Conservation (phyloP, 37 sponge, comb jelly and placozoan genomes). For the Aphrocallistes beatrix region DNA sequence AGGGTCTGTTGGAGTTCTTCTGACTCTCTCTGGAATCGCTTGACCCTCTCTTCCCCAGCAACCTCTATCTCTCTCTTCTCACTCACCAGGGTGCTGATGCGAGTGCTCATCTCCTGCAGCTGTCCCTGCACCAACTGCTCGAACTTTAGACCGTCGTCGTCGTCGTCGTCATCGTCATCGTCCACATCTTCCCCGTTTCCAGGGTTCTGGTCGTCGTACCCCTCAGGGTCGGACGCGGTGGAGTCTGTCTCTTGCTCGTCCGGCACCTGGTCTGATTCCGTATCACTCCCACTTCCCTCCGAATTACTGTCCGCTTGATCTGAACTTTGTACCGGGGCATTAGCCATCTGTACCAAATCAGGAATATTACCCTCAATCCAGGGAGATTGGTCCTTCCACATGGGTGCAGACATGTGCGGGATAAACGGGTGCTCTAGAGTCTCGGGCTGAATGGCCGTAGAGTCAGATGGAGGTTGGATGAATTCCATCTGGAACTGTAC, state of each 20-base stretch:
- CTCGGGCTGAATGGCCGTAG: background rate
- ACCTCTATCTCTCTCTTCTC: background rate
- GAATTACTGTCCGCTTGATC: background rate
- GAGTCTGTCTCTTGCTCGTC: background rate
- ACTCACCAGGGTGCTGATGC: background rate
- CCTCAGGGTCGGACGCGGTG: background rate
- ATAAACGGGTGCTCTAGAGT: background rate
- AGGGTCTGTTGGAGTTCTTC: background rate
- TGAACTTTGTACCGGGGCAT: too few species aligned
- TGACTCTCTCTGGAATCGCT: constrained; percentile 2
- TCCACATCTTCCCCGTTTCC: background rate
- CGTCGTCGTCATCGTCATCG: background rate
- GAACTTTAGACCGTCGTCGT: too few species aligned
- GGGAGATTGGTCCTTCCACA: background rate
- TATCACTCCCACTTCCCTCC: background rate
- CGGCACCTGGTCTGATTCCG: background rate
- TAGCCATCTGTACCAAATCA: too few species aligned
- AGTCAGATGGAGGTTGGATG: background rate
- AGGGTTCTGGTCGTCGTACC: background rate
- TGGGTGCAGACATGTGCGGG: background rate
- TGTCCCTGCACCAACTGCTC: too few species aligned
- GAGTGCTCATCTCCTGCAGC: background rate
- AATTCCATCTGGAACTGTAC: too few species aligned
- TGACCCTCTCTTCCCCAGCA: background rate
- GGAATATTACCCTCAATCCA: background rate